A percentile compares a stretch with the other conserved stretches of the same genome.
These are phyloP conservation scores for Drosophila malerkotliana DNA, from an alignment of 1,140 invertebrate genomes.

Conservation along the genomic window DNA sequence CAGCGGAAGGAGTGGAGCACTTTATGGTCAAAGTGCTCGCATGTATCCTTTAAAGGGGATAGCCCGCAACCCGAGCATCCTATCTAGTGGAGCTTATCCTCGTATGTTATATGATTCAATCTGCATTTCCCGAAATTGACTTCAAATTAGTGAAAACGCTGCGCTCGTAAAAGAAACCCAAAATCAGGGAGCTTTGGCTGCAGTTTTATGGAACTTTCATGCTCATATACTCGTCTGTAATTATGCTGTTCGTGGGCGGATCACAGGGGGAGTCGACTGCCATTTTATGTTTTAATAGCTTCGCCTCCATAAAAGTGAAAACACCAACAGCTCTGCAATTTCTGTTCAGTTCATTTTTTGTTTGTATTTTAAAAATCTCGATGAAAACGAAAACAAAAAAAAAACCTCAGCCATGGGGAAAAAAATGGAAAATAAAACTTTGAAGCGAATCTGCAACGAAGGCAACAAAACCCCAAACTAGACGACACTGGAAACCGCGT, in stretches of 20 bases:
- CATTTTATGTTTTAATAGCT: slow-evolving; percentile 72
- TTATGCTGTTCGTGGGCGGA: slow-evolving; percentile 29
- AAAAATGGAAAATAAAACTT: slow-evolving; percentile 69
- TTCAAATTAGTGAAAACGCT: slow-evolving; percentile 29
- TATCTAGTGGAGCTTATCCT: background rate
- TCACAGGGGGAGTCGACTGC: slow-evolving; percentile 6
- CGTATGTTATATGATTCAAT: background rate
- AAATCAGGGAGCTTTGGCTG: slow-evolving; percentile 17
- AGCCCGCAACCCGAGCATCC: background rate
- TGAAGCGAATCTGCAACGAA: slow-evolving; percentile 39
- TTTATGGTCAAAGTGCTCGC: slow-evolving; percentile 32
- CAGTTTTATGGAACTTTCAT: slow-evolving; percentile 34
- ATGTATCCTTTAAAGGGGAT: slow-evolving; percentile 13
- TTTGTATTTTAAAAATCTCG: slow-evolving; percentile 62
- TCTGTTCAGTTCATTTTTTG: slow-evolving; percentile 41
- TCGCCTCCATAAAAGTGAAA: slow-evolving; percentile 56
- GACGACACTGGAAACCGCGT: slow-evolving; percentile 59
- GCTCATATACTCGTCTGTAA: slow-evolving; percentile 42
- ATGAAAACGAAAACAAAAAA: slow-evolving; percentile 59
- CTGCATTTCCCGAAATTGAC: slow-evolving; percentile 6
- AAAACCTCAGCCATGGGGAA: slow-evolving; percentile 41
- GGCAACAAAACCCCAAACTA: slow-evolving; percentile 43
- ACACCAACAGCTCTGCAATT: slow-evolving; percentile 43
- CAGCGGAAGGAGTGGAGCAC: slow-evolving; percentile 35
- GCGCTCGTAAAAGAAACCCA: slow-evolving; percentile 14